Evolutionary conservation across 2,888 invertebrate species (phyloP).

Genomic region (Pammene aurita): DNA sequence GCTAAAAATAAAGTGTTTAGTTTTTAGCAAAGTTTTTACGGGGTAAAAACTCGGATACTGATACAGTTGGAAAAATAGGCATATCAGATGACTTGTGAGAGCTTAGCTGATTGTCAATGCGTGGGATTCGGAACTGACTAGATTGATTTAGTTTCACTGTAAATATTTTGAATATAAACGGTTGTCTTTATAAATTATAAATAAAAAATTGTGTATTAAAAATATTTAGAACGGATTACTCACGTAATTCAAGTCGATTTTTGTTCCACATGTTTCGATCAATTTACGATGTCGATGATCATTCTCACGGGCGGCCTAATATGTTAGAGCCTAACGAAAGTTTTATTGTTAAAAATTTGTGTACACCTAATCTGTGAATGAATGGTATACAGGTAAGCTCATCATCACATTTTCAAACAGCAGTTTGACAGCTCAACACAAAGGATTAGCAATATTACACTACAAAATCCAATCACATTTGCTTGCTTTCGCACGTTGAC

Average conservation of each 20-base stretch:
- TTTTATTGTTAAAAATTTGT: too few relatives aligned
- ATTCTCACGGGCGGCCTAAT: too few relatives aligned
- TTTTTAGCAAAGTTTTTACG: conserved; percentile 4
- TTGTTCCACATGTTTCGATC: too few relatives aligned
- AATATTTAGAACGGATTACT: too few relatives aligned
- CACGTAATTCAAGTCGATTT: too few relatives aligned
- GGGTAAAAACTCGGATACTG: conserved; percentile 5
- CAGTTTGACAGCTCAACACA: conserved; percentile 23
- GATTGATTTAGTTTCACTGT: too few relatives aligned
- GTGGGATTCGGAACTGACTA: neutral
- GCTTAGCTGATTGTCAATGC: neutral
- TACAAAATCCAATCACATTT: conserved; percentile 26
- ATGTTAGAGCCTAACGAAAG: too few relatives aligned
- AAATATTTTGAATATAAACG: too few relatives aligned
- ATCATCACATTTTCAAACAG: conserved; percentile 14
- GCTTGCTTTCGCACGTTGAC: conserved; percentile 21
- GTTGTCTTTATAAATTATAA: too few relatives aligned
- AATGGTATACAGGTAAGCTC: conserved; percentile 2
- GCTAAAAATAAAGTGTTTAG: neutral
- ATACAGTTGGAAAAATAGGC: conserved; percentile 19
- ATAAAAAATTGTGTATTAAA: too few relatives aligned
- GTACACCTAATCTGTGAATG: too few relatives aligned
- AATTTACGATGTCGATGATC: too few relatives aligned
- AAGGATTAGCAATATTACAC: conserved; percentile 10
- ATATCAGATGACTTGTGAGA: conserved; percentile 1